phyloP scores from a whole-genome alignment of 2,888 invertebrate genomes.

The Stomorhina lunata region DNA sequence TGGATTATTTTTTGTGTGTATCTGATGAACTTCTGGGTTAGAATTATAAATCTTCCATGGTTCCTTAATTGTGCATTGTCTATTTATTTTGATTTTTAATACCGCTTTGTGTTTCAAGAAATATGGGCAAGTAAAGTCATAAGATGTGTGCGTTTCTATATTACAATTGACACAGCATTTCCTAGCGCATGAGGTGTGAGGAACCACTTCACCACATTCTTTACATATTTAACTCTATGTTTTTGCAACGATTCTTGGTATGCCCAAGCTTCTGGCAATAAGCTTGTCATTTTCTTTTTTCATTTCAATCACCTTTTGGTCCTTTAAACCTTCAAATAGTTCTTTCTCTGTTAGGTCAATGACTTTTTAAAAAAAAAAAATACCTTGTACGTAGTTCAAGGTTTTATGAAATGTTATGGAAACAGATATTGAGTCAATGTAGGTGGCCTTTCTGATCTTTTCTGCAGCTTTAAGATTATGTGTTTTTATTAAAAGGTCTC shows the following conservation, averaged over 20 bases:
- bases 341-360: conserved; percentile 8
- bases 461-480: conserved; percentile 21
- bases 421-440: conserved; percentile 8
- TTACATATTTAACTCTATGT: not conserved
- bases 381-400: conserved; percentile 10
- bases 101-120: conserved; percentile 27
- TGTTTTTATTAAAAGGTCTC: conserved; percentile 18
- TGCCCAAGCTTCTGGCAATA: conserved; percentile 18
- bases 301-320: conserved; percentile 10
- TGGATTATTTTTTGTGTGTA: not conserved
- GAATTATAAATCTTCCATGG: conserved; percentile 1
- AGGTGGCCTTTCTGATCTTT: conserved; percentile 21
- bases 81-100: conserved; percentile 4
- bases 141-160: not conserved
- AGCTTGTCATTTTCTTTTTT: conserved; percentile 1
- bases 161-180: conserved; percentile 35
- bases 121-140: not conserved
- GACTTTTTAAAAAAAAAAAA: not conserved
- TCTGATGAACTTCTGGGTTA: too few species aligned
- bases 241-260: conserved; percentile 4
- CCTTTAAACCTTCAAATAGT: not conserved
- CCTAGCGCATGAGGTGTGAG: conserved; percentile 1
- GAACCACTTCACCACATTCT: not conserved
- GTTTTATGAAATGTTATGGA: not conserved
- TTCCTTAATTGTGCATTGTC: not conserved